These are phyloP conservation scores for Tenthredo scrophulariae DNA, from an alignment of 2,888 invertebrate species.

Conservation along the genomic window DNA sequence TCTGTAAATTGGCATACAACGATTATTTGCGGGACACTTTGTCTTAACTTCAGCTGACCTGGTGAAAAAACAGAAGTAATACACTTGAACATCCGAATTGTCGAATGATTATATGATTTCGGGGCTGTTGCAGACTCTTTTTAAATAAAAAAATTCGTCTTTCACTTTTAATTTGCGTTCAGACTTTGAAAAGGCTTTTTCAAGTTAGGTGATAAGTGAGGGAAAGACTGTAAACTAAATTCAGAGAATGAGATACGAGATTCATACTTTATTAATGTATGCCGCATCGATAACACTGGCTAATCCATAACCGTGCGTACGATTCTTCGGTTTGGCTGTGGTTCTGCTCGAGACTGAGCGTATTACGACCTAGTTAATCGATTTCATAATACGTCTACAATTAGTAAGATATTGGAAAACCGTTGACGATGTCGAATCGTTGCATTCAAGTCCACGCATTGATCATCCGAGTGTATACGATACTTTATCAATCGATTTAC, in stretches of 20 bases:
- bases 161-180: background rate
- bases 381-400: no score
- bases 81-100: background rate
- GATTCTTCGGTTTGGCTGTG: background rate
- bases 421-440: no score
- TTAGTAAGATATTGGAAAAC: no score
- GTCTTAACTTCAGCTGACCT: background rate
- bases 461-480: no score
- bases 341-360: background rate
- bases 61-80: background rate
- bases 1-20: background rate
- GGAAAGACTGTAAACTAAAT: background rate
- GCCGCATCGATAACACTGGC: constrained; percentile 13
- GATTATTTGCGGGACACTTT: background rate
- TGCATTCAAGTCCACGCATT: no score
- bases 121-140: background rate
- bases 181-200: background rate
- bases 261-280: background rate
- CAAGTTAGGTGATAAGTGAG: background rate
- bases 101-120: background rate
- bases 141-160: background rate
- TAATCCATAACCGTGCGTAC: background rate
- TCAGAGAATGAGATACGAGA: background rate
- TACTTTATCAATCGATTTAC: no score
- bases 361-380: no score